Base-by-base conservation (phyloP, 1,140 invertebrate species). In the Pseudoatta argentina region DNA sequence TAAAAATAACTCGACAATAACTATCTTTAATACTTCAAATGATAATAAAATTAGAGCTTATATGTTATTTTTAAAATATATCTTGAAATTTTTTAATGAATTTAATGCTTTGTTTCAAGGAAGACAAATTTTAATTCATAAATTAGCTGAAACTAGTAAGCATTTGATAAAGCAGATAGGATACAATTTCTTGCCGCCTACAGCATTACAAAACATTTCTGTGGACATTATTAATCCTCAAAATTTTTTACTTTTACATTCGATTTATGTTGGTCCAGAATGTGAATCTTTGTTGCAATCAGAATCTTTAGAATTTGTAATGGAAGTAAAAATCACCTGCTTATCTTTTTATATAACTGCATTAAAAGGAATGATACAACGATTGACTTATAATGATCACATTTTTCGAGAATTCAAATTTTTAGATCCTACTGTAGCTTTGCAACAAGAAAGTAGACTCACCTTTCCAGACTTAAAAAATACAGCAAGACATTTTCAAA, bases 81-180 rank as follows among this genome's bases (percentile, higher is more conserved):
- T 0, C 4, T 14, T 24, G 24, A 61, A 12, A 24, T 61, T 4
- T 61, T 59, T 61, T 1, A 61, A 61, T 4, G 16, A 16, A n/a
- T 78, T 78, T 64, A 78, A 64, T 64, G 44, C 59, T 1, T 48
- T 78, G 5, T 78, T 78, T 64, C 59, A 64, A 78, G 24, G 61
- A 5, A 44, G 59, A 64, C 12, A 64, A 78, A 44, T 66, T 66
- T 66, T 78, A 64, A 78, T 78, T 30, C 21, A 34, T 6, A 51
- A 78, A 78, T 78, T 64, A 51, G 59, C 75, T 34, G 75, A 77
- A 16, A 53, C 4, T 77, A 79, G 21, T 78, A 61, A 78, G 10
- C 61, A 51, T 78, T 30, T 78, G 64, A 78, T 63, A 78, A 78
- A 78, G 21, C 61, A 78, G n/a, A 78, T 78, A 14, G 75, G 39